A percentile compares a stretch with the other conserved stretches of the same genome.
These are phyloP conservation scores for Luehdorfia chinensis DNA, from an alignment of 1,140 invertebrate genomes.

Conservation along the genomic window DNA sequence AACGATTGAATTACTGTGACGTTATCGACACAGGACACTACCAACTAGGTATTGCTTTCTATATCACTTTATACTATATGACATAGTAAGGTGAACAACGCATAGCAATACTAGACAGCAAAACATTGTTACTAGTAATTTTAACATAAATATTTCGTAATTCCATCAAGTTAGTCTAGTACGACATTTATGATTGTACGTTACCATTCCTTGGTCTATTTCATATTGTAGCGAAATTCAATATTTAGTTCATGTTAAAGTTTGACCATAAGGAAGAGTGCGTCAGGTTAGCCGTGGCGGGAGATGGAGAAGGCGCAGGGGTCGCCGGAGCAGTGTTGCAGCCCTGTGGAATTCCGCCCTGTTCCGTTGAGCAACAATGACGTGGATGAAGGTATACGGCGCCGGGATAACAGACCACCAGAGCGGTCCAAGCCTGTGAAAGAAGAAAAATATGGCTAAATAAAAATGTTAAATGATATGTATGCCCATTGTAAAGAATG, in stretches of 20 bases:
- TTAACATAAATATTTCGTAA: too few species aligned
- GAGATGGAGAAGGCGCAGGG: conserved; percentile 33
- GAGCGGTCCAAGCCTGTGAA: conserved; percentile 30
- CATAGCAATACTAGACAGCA: background rate
- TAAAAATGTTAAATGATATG: background rate
- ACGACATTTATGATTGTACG: too few species aligned
- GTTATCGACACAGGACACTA: background rate
- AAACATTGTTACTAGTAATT: too few species aligned
- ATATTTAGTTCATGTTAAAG: conserved; percentile 44
- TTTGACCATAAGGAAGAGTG: conserved; percentile 41
- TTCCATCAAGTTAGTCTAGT: too few species aligned
- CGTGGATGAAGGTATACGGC: conserved; percentile 32
- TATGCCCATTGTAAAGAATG: too few species aligned
- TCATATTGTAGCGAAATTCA: too few species aligned
- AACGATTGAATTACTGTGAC: conserved; percentile 22
- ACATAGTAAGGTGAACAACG: background rate
- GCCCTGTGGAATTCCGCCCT: background rate
- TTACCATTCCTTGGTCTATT: too few species aligned
- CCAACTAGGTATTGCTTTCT: background rate
- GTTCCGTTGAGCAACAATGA: conserved; percentile 25
- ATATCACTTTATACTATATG: background rate
- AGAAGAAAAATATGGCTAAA: conserved; percentile 2
- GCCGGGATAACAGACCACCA: conserved; percentile 30
- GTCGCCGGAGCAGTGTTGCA: conserved; percentile 22
- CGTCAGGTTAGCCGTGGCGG: conserved; percentile 20